Conservation (phyloP, 2,113 vertebrate species). For the Calidris pugnax region DNA sequence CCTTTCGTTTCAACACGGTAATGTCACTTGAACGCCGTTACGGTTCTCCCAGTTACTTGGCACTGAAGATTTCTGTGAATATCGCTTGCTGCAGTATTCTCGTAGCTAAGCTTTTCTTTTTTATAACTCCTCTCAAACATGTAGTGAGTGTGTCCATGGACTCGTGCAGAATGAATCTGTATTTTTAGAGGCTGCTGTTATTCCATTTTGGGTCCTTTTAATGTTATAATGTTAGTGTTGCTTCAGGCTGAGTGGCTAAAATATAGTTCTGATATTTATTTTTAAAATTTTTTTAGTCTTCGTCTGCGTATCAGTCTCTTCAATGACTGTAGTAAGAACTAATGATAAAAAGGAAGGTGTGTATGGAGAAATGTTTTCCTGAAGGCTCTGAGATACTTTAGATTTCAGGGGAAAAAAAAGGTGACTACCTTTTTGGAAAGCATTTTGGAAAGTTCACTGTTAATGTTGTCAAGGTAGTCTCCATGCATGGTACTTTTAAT, state of each 20-base stretch:
- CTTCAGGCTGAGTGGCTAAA: neutral
- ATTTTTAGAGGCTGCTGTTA: neutral
- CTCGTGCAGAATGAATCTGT: neutral
- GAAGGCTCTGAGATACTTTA: neutral
- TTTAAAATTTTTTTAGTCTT: neutral
- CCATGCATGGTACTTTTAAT: neutral
- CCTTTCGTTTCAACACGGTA: neutral
- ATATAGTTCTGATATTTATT: neutral
- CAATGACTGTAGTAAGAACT: neutral
- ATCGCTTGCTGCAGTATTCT: neutral
- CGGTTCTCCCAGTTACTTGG: neutral
- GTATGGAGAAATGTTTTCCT: neutral
- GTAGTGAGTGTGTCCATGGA: neutral
- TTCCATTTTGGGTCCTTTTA: neutral
- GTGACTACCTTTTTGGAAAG: neutral
- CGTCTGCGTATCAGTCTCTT: neutral
- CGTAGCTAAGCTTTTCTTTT: neutral
- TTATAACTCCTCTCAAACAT: neutral
- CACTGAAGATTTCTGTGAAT: neutral
- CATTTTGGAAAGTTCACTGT: constrained; percentile 8
- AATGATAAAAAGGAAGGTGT: neutral
- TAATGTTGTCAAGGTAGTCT: neutral
- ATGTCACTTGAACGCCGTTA: neutral
- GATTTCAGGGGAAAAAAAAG: neutral
- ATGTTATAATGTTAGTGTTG: neutral